Percentiles rank a stretch among this genome's conserved stretches.
phyloP scores from a whole-genome alignment of 2,797 vertebrate species.

The Melanogrammus aeglefinus region DNA sequence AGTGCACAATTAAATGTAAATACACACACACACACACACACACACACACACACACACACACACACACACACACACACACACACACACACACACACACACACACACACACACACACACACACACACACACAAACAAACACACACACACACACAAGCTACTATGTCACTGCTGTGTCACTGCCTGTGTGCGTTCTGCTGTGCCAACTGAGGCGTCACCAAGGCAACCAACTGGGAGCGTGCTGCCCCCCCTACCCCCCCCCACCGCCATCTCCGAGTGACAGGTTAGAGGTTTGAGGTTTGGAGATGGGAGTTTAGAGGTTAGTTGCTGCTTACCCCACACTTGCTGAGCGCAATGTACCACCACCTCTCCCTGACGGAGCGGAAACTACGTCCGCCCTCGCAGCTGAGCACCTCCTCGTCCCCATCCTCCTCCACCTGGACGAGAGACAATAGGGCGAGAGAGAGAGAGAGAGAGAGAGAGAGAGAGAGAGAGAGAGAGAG shows the following conservation, averaged over 20 bases:
- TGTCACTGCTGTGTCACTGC: background rate
- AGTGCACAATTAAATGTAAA: background rate
- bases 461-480: background rate
- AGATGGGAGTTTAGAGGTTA: conserved; percentile 23
- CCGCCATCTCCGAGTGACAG: background rate
- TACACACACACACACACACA: background rate
- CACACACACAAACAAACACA: background rate
- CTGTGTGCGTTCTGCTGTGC: background rate
- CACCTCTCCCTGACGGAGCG: conserved; percentile 90
- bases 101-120: background rate
- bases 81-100: too few species aligned
- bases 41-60: background rate
- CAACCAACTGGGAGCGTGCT: conserved; percentile 12
- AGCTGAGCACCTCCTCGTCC: conserved; percentile 80
- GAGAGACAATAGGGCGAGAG: background rate
- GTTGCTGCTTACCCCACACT: conserved; percentile 84
- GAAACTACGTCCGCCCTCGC: conserved; percentile 88
- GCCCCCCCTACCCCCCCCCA: too few species aligned
- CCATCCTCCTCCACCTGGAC: conserved; percentile 81
- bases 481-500: too few species aligned
- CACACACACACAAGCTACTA: background rate
- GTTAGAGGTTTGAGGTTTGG: background rate
- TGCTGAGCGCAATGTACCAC: conserved; percentile 96
- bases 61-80: too few species aligned
- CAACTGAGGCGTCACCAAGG: conserved; percentile 12